A percentile compares a stretch with the other conserved stretches of the same genome.
Evolutionary conservation across 1,140 invertebrate genomes (phyloP).

Genomic region (Choristoneura fumiferana): DNA sequence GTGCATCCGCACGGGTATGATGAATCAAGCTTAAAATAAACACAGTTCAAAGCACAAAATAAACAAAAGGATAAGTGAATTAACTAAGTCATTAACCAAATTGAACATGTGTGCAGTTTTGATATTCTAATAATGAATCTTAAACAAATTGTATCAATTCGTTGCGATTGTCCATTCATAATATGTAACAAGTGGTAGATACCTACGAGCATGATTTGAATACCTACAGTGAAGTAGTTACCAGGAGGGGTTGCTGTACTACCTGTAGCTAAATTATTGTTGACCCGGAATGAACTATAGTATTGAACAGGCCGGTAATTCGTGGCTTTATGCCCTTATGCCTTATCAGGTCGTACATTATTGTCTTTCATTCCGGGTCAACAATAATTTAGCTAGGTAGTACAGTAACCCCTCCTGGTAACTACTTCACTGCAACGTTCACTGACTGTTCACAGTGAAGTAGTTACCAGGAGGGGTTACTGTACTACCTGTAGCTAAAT

Average conservation of each 20-base stretch:
- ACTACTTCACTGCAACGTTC: too few species aligned
- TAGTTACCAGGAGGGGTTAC: neutral
- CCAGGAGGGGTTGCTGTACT: too few species aligned
- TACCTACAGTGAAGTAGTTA: neutral
- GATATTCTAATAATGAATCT: neutral
- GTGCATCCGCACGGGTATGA: neutral
- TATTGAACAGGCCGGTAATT: too few species aligned
- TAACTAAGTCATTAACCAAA: neutral
- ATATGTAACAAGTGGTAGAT: neutral
- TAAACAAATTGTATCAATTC: slow-evolving; percentile 10
- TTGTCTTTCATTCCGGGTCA: too few species aligned
- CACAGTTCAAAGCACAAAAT: neutral
- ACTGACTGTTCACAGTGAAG: too few species aligned
- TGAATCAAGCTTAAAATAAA: neutral
- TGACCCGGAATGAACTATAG: too few species aligned
- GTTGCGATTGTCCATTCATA: slow-evolving; percentile 1
- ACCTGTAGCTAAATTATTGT: too few species aligned
- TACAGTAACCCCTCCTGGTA: too few species aligned
- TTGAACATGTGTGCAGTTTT: neutral
- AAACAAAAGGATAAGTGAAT: neutral
- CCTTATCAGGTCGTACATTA: too few species aligned
- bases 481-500: too few species aligned
- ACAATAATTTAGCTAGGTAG: too few species aligned
- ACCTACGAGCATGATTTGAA: slow-evolving; percentile 7
- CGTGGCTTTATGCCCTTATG: too few species aligned